Conservation (phyloP, 2,113 vertebrate species). For the Typhlomys cinereus region DNA sequence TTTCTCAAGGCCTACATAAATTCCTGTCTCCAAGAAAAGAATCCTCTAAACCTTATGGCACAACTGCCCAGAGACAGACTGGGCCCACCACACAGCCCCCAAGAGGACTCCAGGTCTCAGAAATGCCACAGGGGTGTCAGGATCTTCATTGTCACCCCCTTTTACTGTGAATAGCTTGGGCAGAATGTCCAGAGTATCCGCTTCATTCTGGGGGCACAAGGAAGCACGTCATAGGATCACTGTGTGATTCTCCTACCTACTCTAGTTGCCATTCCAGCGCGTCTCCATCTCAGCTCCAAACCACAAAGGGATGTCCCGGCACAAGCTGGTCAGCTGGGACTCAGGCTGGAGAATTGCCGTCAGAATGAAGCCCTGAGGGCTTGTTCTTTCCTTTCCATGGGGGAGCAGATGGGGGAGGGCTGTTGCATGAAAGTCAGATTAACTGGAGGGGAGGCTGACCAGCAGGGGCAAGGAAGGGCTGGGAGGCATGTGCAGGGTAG, state of each 20-base stretch:
- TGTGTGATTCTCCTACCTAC: not conserved
- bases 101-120: not conserved
- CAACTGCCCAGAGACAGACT: not conserved
- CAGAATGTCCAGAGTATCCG: not conserved
- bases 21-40: not conserved
- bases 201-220: not conserved
- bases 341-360: not conserved
- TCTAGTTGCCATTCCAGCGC: not conserved
- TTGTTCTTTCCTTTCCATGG: constrained; percentile 25
- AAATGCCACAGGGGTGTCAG: fast-evolving
- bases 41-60: not conserved
- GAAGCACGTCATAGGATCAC: not conserved
- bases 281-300: not conserved
- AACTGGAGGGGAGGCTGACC: not conserved
- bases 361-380: constrained; percentile 50
- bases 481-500: not conserved
- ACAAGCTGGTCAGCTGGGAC: constrained; percentile 29
- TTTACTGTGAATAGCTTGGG: not conserved
- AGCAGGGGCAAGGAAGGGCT: not conserved
- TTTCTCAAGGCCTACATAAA: not conserved
- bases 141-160: not conserved
- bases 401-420: constrained; percentile 1
- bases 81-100: not conserved
- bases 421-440: constrained; percentile 38
- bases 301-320: not conserved